These are phyloP conservation scores for Eubasilissa splendida DNA, from an alignment of 2,888 invertebrate genomes.

Conservation along the genomic window DNA sequence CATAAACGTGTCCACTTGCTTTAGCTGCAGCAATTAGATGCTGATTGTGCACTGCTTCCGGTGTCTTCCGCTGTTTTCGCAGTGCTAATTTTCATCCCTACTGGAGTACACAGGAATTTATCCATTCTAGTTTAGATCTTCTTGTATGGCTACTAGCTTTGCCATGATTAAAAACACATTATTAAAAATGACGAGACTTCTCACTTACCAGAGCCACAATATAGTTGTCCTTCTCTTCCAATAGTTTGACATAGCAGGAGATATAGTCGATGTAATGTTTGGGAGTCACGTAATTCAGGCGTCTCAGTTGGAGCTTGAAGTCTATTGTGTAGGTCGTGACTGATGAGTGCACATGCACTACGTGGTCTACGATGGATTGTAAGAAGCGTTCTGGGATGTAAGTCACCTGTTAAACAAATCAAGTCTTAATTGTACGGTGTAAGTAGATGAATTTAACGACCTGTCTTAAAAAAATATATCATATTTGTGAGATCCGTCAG, in stretches of 20 bases:
- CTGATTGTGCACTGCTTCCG: no score
- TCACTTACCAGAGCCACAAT: constrained; percentile 70
- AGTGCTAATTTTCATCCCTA: neutral
- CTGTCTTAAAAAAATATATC: no score
- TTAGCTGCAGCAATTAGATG: no score
- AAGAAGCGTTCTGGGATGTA: constrained; percentile 80
- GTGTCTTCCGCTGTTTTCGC: no score
- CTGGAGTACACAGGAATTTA: neutral
- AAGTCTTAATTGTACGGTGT: no score
- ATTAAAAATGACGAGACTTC: neutral
- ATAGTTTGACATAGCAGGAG: constrained; percentile 81
- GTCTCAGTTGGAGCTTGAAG: constrained; percentile 81
- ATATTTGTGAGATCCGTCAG: no score
- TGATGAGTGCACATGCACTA: constrained; percentile 88
- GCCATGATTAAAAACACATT: neutral
- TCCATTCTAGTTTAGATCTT: no score
- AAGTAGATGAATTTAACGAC: no score
- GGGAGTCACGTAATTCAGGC: constrained; percentile 92
- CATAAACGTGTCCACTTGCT: no score
- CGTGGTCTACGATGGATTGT: constrained; percentile 83
- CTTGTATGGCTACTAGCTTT: neutral
- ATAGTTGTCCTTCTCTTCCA: constrained; percentile 80
- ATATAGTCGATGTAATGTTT: constrained; percentile 94
- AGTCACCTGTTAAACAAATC: constrained; percentile 68
- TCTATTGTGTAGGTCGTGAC: constrained; percentile 81